These are phyloP conservation scores for Lasaia peninsularis DNA, from an alignment of 1,140 invertebrate species.

Conservation along the genomic window DNA sequence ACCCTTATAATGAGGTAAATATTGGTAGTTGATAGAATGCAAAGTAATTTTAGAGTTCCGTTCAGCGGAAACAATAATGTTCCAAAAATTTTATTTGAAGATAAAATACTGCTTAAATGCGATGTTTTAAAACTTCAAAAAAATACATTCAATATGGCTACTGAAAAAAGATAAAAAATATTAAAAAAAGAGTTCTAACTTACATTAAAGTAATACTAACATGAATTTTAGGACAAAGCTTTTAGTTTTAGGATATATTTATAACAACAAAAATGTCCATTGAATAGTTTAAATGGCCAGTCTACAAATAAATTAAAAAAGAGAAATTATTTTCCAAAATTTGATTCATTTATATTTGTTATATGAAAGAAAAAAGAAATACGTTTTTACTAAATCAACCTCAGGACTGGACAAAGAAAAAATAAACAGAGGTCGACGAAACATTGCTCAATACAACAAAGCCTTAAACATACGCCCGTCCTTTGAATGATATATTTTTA, in stretches of 20 bases:
- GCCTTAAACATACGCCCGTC: conserved; percentile 21
- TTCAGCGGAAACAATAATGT: background rate
- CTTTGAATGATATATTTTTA: conserved; percentile 30
- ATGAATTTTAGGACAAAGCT: no score
- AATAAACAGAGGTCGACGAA: conserved; percentile 9
- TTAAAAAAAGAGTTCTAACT: no score
- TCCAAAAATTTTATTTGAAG: background rate
- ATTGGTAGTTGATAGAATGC: background rate
- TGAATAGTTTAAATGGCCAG: no score
- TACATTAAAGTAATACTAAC: no score
- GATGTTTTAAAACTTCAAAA: background rate
- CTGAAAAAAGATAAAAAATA: no score
- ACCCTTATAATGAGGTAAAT: background rate
- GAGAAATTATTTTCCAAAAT: background rate
- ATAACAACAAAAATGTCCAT: no score
- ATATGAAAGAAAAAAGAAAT: background rate
- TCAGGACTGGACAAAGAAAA: background rate
- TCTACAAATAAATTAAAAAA: background rate
- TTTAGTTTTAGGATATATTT: no score
- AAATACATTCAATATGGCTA: no score
- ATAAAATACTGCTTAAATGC: background rate
- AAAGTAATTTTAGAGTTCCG: background rate
- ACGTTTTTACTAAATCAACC: conserved; percentile 7
- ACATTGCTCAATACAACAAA: conserved; percentile 4
- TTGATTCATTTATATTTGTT: conserved; percentile 1